phyloP scores from a whole-genome alignment of 1,140 invertebrate genomes.

The Orius insidiosus region DNA sequence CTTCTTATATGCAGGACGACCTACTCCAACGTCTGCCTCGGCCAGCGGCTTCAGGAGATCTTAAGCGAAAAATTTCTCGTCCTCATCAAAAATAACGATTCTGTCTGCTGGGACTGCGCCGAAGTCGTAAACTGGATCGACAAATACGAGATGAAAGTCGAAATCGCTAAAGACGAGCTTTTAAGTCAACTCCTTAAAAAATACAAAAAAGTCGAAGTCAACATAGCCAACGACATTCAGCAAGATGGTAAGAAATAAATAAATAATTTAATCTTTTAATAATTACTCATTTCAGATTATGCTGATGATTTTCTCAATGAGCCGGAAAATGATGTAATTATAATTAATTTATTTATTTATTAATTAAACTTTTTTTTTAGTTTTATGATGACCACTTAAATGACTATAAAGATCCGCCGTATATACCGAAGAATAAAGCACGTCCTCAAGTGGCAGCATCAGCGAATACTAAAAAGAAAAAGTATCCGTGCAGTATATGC shows the following conservation, averaged over 20 bases:
- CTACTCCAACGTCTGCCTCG: slow-evolving; percentile 11
- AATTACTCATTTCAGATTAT: too few species aligned
- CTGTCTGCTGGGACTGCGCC: slow-evolving; percentile 15
- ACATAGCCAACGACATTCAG: background rate
- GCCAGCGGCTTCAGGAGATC: slow-evolving; percentile 15
- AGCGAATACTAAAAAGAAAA: slow-evolving; percentile 1
- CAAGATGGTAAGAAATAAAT: too few species aligned
- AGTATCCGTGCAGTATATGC: background rate
- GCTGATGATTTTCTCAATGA: too few species aligned
- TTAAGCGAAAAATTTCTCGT: slow-evolving; percentile 11
- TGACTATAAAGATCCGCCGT: too few species aligned
- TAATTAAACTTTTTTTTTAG: too few species aligned
- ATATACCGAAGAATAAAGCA: too few species aligned
- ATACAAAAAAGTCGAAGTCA: slow-evolving; percentile 13
- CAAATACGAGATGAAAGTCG: slow-evolving; percentile 13
- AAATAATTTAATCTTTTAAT: too few species aligned
- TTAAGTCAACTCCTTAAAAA: slow-evolving; percentile 6
- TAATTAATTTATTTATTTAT: too few species aligned
- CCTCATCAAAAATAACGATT: slow-evolving; percentile 8
- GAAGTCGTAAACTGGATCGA: slow-evolving; percentile 14
- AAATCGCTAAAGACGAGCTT: slow-evolving; percentile 12
- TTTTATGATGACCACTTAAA: too few species aligned
- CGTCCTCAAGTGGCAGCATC: background rate
- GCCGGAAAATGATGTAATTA: too few species aligned
- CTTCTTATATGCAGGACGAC: slow-evolving; percentile 10